Evolutionary conservation across 2,113 vertebrate genomes (phyloP).

Genomic region (Lampris incognitus): DNA sequence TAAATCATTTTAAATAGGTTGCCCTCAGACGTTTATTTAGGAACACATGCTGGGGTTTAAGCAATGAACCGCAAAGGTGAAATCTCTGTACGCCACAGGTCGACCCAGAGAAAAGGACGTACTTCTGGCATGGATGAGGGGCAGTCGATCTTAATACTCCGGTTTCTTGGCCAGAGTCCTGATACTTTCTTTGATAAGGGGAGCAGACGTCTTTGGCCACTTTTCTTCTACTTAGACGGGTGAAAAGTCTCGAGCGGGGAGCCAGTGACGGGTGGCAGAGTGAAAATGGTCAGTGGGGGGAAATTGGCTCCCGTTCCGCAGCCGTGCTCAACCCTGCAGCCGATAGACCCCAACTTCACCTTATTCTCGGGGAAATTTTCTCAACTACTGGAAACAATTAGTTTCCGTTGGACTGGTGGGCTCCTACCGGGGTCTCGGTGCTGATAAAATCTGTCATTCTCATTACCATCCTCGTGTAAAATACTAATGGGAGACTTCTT

Average conservation of each 20-base stretch:
- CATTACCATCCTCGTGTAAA: conserved; percentile 61
- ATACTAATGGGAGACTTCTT: conserved; percentile 56
- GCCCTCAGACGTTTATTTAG: too few species aligned
- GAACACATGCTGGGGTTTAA: not conserved
- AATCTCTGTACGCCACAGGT: conserved; percentile 29
- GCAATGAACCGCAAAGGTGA: conserved; percentile 7
- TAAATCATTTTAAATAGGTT: too few species aligned
- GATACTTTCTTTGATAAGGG: conserved; percentile 52
- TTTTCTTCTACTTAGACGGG: conserved; percentile 41
- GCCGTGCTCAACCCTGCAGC: conserved; percentile 1
- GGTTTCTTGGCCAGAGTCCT: conserved; percentile 19
- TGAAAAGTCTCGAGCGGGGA: conserved; percentile 31
- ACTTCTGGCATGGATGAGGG: conserved; percentile 35
- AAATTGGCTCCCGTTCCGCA: too few species aligned
- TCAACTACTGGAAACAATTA: conserved; percentile 38
- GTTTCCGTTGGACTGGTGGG: conserved; percentile 26
- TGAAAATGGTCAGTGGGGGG: conserved; percentile 1
- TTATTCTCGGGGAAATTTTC: conserved; percentile 6
- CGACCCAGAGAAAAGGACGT: conserved; percentile 23
- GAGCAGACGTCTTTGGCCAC: conserved; percentile 35
- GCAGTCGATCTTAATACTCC: conserved; percentile 48
- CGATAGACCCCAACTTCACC: not conserved
- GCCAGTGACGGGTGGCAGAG: conserved; percentile 29
- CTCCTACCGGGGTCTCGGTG: not conserved
- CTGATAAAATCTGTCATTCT: conserved; percentile 16